Evolutionary conservation across 2,888 invertebrate species (phyloP).

Genomic region (Pantelozetes paolii): DNA sequence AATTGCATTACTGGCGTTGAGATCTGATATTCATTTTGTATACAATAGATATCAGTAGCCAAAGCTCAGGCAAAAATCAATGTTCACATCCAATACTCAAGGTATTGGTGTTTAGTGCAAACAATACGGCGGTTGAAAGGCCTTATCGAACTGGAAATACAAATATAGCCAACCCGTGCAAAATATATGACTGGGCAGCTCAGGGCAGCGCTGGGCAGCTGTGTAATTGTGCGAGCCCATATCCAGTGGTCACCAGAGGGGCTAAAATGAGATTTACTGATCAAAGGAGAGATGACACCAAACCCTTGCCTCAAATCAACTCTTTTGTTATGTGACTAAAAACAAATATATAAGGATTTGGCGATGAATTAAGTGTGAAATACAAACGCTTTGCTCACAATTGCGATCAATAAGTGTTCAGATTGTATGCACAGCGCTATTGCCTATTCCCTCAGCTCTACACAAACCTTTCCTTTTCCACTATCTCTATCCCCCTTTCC

Average conservation of each 20-base stretch:
- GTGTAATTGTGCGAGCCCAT: conserved; percentile 14
- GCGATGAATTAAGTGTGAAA: conserved; percentile 7
- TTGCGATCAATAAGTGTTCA: neutral
- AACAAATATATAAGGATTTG: conserved; percentile 19
- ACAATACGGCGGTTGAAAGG: conserved; percentile 3
- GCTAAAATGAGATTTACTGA: conserved; percentile 20
- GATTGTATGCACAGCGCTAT: neutral
- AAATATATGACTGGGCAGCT: conserved; percentile 33
- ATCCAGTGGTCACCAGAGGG: conserved; percentile 13
- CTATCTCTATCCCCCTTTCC: neutral
- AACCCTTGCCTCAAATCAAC: conserved; percentile 1
- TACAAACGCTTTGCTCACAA: neutral
- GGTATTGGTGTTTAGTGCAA: neutral
- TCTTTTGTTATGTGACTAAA: conserved; percentile 29
- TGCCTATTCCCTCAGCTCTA: too few species aligned
- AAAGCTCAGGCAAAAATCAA: conserved; percentile 2
- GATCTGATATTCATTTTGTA: neutral
- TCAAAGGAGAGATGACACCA: conserved; percentile 1
- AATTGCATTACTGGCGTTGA: neutral
- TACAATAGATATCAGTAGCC: neutral
- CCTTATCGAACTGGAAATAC: conserved; percentile 29
- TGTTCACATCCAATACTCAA: neutral
- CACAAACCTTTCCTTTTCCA: neutral
- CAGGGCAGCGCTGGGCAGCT: conserved; percentile 9
- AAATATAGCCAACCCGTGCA: conserved; percentile 34